Evolutionary conservation across 2,888 invertebrate species (phyloP), one percentile per base, ranked within the genome.

Genomic region (Eulithis testata): DNA sequence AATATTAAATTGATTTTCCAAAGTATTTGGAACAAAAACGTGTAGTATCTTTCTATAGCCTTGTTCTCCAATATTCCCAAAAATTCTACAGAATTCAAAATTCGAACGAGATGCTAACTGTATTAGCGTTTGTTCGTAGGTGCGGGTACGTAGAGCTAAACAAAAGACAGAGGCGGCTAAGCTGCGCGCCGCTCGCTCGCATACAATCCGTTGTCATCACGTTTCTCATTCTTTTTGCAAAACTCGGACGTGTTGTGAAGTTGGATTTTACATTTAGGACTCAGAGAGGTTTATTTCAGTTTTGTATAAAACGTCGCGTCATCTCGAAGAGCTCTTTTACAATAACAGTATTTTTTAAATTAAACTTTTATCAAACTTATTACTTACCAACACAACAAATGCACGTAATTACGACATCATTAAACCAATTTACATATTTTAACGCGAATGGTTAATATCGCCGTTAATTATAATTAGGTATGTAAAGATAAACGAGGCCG

Each of bases 201-300:
- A 55, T 54, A 70, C 71, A 70, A 71, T 69, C 71, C 69, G 58
- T 62, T 68, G 71, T 71, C 67, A 66, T 65, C 69, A 60, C 68
- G 68, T 67, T 60, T 63, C 63, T 51, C 56, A 43, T 62, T 66
- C 66, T 68, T 68, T 68, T 70, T 58, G 54, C 50, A 11, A 58
- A 54, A 52, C 45, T 64, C 61, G 57, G 63, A 56, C 63, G 60
- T 62, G 49, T 53, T 55, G 45, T 62, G 66, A 64, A 58, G 55
- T 12, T 60, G 55, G 51, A 64, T 65, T 68, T 60, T 52, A 63
- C 14, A 61, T 67, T 63, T 68, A 36, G 21, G 40, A 61, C 47
- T 57, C 27, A 27, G 14, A 62, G 49, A 59, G 65, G 59, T 64
- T 67, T 70, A 69, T 63, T 69, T 67, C 55, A 45, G 59, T 63